phyloP scores from a whole-genome alignment of 1,140 invertebrate genomes.

The Drosophila ambigua region DNA sequence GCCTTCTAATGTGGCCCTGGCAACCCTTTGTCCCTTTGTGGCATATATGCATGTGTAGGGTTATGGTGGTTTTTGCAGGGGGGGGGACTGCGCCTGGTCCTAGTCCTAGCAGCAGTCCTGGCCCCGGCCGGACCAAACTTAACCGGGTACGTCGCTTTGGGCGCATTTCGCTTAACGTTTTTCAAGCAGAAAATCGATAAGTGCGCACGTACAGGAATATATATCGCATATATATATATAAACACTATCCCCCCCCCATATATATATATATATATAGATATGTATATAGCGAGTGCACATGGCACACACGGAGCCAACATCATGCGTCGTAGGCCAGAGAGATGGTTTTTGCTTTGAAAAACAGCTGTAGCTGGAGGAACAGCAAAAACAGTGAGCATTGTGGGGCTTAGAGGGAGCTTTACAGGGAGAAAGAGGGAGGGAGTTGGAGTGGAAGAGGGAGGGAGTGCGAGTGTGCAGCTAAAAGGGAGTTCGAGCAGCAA shows the following conservation, averaged over 20 bases:
- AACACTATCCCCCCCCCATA: slow-evolving; percentile 4
- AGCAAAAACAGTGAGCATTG: too few species aligned
- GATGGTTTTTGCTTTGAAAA: too few species aligned
- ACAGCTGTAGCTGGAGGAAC: too few species aligned
- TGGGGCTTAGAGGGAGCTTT: too few species aligned
- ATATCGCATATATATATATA: slow-evolving; percentile 38
- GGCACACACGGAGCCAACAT: slow-evolving; percentile 1
- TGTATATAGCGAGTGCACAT: slow-evolving; percentile 7
- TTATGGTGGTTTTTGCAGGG: background rate
- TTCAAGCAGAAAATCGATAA: slow-evolving; percentile 61
- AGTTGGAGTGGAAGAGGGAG: too few species aligned
- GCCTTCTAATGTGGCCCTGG: slow-evolving; percentile 44
- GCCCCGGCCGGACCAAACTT: slow-evolving; percentile 33
- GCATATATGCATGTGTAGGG: slow-evolving; percentile 13
- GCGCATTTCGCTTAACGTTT: slow-evolving; percentile 57
- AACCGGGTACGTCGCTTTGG: slow-evolving; percentile 47
- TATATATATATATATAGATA: slow-evolving; percentile 3
- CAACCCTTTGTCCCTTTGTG: slow-evolving; percentile 45
- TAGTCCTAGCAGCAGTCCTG: background rate
- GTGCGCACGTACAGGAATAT: slow-evolving; percentile 55
- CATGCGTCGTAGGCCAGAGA: slow-evolving; percentile 1
- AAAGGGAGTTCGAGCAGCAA: background rate
- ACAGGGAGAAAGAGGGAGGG: too few species aligned
- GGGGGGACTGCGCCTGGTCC: slow-evolving; percentile 2
- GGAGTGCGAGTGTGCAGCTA: too few species aligned